These are phyloP conservation scores for Lepidurus packardi DNA, from an alignment of 1,140 invertebrate species.

Conservation along the genomic window DNA sequence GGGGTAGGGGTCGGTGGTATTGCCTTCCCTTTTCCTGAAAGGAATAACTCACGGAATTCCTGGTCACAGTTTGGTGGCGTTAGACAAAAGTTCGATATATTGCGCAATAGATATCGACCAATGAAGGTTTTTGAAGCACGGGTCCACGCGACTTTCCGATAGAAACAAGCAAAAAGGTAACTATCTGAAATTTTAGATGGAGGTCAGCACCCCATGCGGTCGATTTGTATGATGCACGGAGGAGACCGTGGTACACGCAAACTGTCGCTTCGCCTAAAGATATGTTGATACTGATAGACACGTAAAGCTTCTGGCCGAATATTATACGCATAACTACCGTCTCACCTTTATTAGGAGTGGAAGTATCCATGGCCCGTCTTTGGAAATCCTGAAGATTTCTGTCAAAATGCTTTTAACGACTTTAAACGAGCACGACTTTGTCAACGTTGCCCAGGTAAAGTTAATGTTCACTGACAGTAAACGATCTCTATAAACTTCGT, in stretches of 20 bases:
- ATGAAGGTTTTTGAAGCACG: background rate
- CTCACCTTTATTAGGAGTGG: conserved; percentile 48
- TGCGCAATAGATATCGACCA: too few species aligned
- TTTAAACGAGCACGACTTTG: conserved; percentile 57
- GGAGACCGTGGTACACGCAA: conserved; percentile 53
- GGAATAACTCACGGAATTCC: too few species aligned
- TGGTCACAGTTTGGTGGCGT: too few species aligned
- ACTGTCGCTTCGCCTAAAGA: conserved; percentile 48
- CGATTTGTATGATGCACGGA: conserved; percentile 50
- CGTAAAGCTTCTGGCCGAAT: conserved; percentile 23
- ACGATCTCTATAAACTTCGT: conserved; percentile 27
- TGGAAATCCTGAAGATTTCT: conserved; percentile 57
- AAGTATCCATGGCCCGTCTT: conserved; percentile 57
- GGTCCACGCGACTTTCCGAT: background rate
- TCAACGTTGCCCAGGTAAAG: conserved; percentile 51
- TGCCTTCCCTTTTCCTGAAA: too few species aligned
- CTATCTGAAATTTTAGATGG: conserved; percentile 37
- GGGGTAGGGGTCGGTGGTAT: too few species aligned
- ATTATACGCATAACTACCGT: conserved; percentile 10
- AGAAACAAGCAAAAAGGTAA: background rate
- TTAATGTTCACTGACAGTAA: conserved; percentile 40
- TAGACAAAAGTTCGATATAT: too few species aligned
- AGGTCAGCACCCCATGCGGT: conserved; percentile 37
- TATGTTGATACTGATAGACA: conserved; percentile 29
- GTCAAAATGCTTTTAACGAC: conserved; percentile 55